These are phyloP conservation scores for Paramormyrops kingsleyae DNA, from an alignment of 2,113 vertebrate genomes.

Conservation along the genomic window DNA sequence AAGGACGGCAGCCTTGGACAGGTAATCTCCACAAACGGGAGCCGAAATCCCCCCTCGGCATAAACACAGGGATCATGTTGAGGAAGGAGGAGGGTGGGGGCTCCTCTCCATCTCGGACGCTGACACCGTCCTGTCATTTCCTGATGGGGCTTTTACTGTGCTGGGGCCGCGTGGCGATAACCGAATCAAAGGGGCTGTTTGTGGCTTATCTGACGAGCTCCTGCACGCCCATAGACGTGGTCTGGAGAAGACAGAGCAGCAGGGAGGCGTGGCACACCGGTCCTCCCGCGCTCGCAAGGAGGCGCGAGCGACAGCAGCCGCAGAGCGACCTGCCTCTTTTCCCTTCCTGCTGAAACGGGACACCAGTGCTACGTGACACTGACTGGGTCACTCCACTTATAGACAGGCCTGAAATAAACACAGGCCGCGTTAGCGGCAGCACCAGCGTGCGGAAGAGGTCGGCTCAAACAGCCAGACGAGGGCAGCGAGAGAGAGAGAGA, in stretches of 20 bases:
- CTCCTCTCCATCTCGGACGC: background rate
- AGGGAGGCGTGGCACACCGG: too few species aligned
- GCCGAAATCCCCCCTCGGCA: slow-evolving; percentile 13
- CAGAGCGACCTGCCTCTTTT: background rate
- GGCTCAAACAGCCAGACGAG: background rate
- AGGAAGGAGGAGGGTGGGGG: background rate
- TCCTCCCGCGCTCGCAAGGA: background rate
- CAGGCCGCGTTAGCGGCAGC: background rate
- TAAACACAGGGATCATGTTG: slow-evolving; percentile 25
- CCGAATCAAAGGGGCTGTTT: background rate
- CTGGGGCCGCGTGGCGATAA: background rate
- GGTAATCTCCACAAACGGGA: slow-evolving; percentile 23
- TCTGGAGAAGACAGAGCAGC: background rate
- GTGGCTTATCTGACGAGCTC: background rate
- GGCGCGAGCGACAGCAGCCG: background rate
- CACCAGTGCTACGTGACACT: slow-evolving; percentile 46
- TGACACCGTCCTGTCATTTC: background rate
- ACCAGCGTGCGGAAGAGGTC: background rate
- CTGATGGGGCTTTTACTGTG: background rate
- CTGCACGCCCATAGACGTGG: background rate
- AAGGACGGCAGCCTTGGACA: slow-evolving; percentile 18
- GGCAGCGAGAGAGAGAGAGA: background rate
- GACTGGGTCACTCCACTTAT: slow-evolving; percentile 42
- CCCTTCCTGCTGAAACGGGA: slow-evolving; percentile 39
- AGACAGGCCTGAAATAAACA: slow-evolving; percentile 50